These are phyloP conservation scores for Tenthredo mesomela DNA, from an alignment of 2,888 invertebrate genomes.

Conservation along the genomic window DNA sequence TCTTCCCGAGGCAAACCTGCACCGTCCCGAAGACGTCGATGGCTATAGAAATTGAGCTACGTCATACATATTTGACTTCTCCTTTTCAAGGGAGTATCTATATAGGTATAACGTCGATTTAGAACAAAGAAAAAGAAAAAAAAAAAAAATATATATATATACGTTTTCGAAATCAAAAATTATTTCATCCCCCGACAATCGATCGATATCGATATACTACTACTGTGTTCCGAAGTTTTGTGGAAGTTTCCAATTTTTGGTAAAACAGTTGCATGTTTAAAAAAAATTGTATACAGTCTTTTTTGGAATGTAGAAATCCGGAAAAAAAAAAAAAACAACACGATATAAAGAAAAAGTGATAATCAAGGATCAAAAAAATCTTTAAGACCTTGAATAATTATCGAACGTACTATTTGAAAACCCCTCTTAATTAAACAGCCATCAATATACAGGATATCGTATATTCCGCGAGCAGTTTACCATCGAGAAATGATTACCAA, in stretches of 20 bases:
- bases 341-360: not conserved
- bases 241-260: not conserved
- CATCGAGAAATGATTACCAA: constrained; percentile 62
- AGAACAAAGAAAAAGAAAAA: not conserved
- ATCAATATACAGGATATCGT: not conserved
- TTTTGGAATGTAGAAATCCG: not conserved
- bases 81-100: not conserved
- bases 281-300: not conserved
- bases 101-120: not conserved
- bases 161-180: not conserved
- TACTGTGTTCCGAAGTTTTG: not conserved
- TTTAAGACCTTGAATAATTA: not conserved
- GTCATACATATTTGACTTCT: not conserved
- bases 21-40: not conserved
- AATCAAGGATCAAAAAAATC: not conserved
- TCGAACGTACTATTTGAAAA: not conserved
- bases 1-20: not conserved
- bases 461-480: not conserved
- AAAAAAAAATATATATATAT: too few relatives aligned
- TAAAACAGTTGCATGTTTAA: not conserved
- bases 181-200: not conserved
- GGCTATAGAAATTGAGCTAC: not conserved
- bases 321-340: not conserved
- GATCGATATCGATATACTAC: not conserved
- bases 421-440: not conserved